These are phyloP conservation scores for Adrianichthys oophorus DNA, from an alignment of 2,797 vertebrate species.

Conservation along the genomic window DNA sequence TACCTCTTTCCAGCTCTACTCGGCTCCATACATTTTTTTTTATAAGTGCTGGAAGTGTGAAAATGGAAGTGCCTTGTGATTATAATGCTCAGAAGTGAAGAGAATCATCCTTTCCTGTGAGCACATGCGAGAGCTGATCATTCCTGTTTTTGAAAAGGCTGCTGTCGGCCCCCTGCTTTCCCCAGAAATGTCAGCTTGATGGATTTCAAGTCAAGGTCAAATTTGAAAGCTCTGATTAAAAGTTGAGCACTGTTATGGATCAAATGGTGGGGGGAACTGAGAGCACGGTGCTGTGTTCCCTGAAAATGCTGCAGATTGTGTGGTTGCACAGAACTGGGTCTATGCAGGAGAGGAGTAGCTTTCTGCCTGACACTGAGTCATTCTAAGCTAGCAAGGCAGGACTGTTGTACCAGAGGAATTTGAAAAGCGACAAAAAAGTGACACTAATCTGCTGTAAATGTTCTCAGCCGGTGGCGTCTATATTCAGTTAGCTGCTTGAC, in stretches of 20 bases:
- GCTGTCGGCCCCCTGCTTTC: conserved; percentile 44
- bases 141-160: conserved; percentile 36
- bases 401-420: background rate
- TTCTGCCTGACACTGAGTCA: conserved; percentile 12
- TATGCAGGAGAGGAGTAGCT: conserved; percentile 7
- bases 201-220: conserved; percentile 79
- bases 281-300: conserved; percentile 9
- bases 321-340: background rate
- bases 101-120: conserved; percentile 22
- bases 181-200: conserved; percentile 71
- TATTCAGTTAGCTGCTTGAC: background rate
- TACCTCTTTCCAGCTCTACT: conserved; percentile 53
- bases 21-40: conserved; percentile 28
- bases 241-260: conserved; percentile 63
- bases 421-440: background rate
- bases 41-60: conserved; percentile 41
- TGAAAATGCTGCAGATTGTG: conserved; percentile 7
- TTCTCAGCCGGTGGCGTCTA: conserved; percentile 2
- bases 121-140: conserved; percentile 42
- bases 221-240: conserved; percentile 75
- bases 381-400: background rate
- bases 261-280: conserved; percentile 51
- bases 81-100: conserved; percentile 53
- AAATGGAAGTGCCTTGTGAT: conserved; percentile 68
- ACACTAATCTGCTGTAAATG: background rate